Conservation (phyloP, 2,888 invertebrate species). For the Autographa pulchrina region DNA sequence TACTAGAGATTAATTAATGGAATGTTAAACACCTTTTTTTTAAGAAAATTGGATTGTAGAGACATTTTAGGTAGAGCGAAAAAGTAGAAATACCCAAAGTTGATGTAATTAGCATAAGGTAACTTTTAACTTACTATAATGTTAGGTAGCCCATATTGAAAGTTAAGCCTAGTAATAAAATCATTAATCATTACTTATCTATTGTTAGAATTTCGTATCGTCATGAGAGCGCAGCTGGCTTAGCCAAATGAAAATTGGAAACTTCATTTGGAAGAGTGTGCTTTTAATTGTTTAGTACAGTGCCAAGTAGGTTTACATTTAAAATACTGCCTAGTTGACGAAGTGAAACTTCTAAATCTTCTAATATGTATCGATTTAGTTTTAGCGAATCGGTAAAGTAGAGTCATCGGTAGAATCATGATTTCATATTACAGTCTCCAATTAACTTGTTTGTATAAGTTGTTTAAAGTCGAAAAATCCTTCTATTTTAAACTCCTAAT, state of each 20-base stretch:
- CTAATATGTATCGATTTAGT: neutral
- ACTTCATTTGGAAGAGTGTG: neutral
- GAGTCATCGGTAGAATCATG: neutral
- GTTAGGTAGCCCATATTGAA: too few relatives aligned
- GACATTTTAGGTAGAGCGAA: too few relatives aligned
- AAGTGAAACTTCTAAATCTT: neutral
- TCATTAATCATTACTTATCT: too few relatives aligned
- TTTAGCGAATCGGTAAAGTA: neutral
- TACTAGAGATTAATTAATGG: neutral
- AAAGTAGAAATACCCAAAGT: too few relatives aligned
- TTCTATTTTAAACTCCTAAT: constrained; percentile 21
- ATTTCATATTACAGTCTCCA: neutral
- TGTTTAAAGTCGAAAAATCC: neutral
- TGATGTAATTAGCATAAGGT: too few relatives aligned
- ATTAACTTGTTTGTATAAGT: neutral
- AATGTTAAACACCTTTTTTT: too few relatives aligned
- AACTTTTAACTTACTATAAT: too few relatives aligned
- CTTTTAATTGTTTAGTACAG: neutral
- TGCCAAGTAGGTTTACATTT: neutral
- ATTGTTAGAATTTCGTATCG: neutral
- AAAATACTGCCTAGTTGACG: neutral
- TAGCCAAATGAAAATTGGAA: constrained; percentile 2
- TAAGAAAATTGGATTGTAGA: too few relatives aligned
- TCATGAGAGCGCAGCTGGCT: neutral
- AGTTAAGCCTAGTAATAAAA: too few relatives aligned